Evolutionary conservation across 1,140 invertebrate genomes (phyloP).

Genomic region (Caerostris extrusa): DNA sequence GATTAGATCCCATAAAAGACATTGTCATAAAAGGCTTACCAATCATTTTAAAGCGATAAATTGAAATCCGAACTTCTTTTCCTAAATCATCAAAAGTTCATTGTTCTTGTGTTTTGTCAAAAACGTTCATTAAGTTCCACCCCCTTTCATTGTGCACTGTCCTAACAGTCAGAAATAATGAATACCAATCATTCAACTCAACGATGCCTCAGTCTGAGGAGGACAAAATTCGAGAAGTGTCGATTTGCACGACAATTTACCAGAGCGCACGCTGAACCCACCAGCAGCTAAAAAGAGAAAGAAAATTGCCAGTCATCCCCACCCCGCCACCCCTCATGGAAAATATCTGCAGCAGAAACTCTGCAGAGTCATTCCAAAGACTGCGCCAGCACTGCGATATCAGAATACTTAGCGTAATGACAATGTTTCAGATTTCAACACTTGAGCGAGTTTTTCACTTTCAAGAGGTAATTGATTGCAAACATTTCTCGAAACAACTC

Average conservation of each 20-base stretch:
- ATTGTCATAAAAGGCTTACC: too few relatives aligned
- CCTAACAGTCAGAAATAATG: background rate
- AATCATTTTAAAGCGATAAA: background rate
- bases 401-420: slow-evolving; percentile 59
- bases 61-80: background rate
- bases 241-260: slow-evolving; percentile 31
- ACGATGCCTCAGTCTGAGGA: background rate
- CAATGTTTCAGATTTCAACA: slow-evolving; percentile 69
- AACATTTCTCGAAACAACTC: slow-evolving; percentile 53
- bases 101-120: background rate
- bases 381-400: slow-evolving; percentile 20
- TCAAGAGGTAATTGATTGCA: slow-evolving; percentile 59
- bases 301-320: slow-evolving; percentile 31
- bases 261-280: background rate
- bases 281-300: background rate
- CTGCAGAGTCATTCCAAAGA: background rate
- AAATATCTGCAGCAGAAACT: background rate
- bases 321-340: background rate
- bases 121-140: background rate
- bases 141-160: background rate
- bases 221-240: background rate
- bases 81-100: background rate
- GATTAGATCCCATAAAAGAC: too few relatives aligned
- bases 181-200: background rate
- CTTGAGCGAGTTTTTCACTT: slow-evolving; percentile 49